These are phyloP conservation scores for Drosophila prosaltans DNA, from an alignment of 1,140 invertebrate genomes.

Conservation along the genomic window DNA sequence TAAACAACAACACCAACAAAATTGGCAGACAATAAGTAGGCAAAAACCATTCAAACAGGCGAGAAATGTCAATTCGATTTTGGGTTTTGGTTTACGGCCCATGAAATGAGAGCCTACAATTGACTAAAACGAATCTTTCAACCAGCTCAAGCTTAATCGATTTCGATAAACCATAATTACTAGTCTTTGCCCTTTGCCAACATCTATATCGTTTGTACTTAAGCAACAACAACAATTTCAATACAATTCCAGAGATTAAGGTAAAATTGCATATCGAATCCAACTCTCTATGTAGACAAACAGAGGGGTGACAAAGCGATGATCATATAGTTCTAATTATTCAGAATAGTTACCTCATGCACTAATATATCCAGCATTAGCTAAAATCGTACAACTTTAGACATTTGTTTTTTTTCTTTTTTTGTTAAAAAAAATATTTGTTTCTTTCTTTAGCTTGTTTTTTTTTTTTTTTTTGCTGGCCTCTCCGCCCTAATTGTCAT, in stretches of 20 bases:
- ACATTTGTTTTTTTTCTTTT: background rate
- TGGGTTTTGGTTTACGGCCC: slow-evolving; percentile 10
- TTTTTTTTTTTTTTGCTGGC: background rate
- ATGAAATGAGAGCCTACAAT: slow-evolving; percentile 12
- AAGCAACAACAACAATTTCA: too few species aligned
- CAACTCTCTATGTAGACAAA: too few species aligned
- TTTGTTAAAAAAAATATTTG: background rate
- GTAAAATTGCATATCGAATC: too few species aligned
- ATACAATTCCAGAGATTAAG: too few species aligned
- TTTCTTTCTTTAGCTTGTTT: background rate
- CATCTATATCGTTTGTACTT: too few species aligned
- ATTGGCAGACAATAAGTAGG: slow-evolving; percentile 19
- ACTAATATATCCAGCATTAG: too few species aligned
- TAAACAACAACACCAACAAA: slow-evolving; percentile 18
- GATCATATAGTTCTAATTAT: too few species aligned
- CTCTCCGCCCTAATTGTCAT: slow-evolving; percentile 53
- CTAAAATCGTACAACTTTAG: background rate
- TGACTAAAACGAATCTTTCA: slow-evolving; percentile 1
- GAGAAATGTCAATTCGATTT: slow-evolving; percentile 14
- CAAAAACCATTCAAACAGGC: slow-evolving; percentile 12
- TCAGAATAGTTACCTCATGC: too few species aligned
- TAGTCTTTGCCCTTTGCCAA: background rate
- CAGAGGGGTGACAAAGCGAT: too few species aligned
- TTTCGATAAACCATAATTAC: slow-evolving; percentile 3
- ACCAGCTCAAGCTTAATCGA: background rate